Evolutionary conservation across 2,797 vertebrate genomes (phyloP), one percentile per base, ranked within the genome.

Genomic region (Lepus oiostolus): DNA sequence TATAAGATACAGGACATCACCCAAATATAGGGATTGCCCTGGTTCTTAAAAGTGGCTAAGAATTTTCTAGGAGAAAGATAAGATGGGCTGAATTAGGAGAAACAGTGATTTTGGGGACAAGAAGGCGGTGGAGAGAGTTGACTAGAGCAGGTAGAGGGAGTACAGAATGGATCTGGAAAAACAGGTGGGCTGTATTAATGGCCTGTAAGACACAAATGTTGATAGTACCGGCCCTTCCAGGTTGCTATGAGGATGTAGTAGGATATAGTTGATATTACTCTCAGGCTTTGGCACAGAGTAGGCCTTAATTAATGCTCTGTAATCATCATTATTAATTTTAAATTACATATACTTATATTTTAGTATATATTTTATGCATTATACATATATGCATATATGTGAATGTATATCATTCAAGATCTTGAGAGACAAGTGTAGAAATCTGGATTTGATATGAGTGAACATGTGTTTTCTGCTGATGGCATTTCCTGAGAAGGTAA

Each of bases 401-500:
- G 7, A 67, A 7, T 50, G 4, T 91, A 6, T 58, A 0, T 7
- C 62, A 30, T 58, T 26, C 22, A 79, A 85, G 9, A 86, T 50
- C 1, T 60, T 74, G 50, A 88, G 87, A 86, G 52, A 85, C 62
- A 85, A 47, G 5, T 38, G 26, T 52, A 30, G 71, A 50, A 85
- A 75, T 91, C 68, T 70, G 9, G 68, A 92, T 65, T 84, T 88
- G 50, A 65, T 62, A 76, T 35, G 75, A 89, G 16, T 80, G 28
- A 62, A 35, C 28, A 10, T 52, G n/a, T n/a, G 6, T 11, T 58
- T 76, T 94, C 67, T 68, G n/a, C 62, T 80, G 28, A 71, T 79
- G 42, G 50, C 10, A 47, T 72, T 87, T 90, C 2, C 60, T 80
- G 70, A 91, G 60, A 70, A 71, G 79, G 71, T n/a, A 85, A 42